A percentile compares a stretch with the other conserved stretches of the same genome.
These are phyloP conservation scores for Megalops cyprinoides DNA, from an alignment of 2,797 vertebrate species.

Conservation along the genomic window DNA sequence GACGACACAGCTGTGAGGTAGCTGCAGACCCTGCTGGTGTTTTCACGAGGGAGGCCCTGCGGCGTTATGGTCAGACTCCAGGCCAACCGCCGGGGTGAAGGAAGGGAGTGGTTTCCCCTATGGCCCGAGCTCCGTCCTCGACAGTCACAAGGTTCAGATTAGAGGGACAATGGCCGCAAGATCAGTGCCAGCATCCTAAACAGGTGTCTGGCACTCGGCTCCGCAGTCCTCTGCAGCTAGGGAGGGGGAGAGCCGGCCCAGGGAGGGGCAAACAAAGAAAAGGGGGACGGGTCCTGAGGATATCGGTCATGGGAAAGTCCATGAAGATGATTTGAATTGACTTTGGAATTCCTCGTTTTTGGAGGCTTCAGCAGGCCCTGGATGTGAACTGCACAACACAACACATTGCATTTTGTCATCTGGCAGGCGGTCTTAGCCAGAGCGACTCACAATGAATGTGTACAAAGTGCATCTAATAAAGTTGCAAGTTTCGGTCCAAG, in stretches of 20 bases:
- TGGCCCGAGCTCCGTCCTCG: not conserved
- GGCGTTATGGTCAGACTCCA: slow-evolving; percentile 21
- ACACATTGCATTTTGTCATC: too few species aligned
- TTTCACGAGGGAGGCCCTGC: not conserved
- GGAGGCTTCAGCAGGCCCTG: slow-evolving; percentile 22
- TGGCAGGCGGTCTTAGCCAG: too few species aligned
- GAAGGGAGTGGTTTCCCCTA: not conserved
- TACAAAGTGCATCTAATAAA: too few species aligned
- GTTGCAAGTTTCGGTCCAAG: not conserved
- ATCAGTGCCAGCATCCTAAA: slow-evolving; percentile 6
- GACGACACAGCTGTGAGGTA: not conserved
- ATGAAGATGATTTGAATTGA: slow-evolving; percentile 40
- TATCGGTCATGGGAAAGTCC: slow-evolving; percentile 52
- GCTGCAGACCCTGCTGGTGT: not conserved
- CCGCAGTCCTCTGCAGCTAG: not conserved
- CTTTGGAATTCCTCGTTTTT: slow-evolving; percentile 28
- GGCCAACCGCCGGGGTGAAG: slow-evolving; percentile 1
- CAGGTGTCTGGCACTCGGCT: slow-evolving; percentile 33
- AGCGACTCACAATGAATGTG: too few species aligned
- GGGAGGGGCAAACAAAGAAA: not conserved
- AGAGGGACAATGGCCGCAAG: slow-evolving; percentile 12
- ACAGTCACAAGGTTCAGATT: slow-evolving; percentile 14
- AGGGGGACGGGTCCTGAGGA: slow-evolving; percentile 24
- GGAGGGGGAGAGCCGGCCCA: not conserved
- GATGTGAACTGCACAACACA: slow-evolving; percentile 10